A percentile compares a stretch with the other conserved stretches of the same genome.
Evolutionary conservation across 2,888 invertebrate genomes (phyloP).

Genomic region (Acronicta leporina): DNA sequence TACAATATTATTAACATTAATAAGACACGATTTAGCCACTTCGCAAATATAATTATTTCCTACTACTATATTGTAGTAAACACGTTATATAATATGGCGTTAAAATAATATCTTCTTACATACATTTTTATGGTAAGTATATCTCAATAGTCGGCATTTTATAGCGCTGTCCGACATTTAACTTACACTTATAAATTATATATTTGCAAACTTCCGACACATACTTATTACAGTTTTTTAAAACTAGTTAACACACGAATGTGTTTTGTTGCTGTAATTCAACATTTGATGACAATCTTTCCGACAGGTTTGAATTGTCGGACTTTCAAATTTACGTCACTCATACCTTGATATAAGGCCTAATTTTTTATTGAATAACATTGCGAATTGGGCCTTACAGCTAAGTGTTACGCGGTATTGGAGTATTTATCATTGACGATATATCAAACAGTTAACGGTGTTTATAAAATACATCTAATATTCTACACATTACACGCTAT

Average conservation of each 20-base stretch:
- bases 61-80: not conserved
- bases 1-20: conserved; percentile 62
- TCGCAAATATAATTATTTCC: conserved; percentile 22
- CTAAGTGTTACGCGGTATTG: too few species aligned
- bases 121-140: conserved; percentile 24
- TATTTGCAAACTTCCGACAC: conserved; percentile 9
- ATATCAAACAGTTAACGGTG: conserved; percentile 9
- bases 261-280: conserved; percentile 1
- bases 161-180: conserved; percentile 17
- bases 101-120: conserved; percentile 13
- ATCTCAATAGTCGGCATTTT: conserved; percentile 21
- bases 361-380: too few species aligned
- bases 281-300: conserved; percentile 9
- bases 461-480: conserved; percentile 39
- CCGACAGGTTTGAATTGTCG: not conserved
- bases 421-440: not conserved
- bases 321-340: not conserved
- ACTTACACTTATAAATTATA: conserved; percentile 9
- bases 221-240: not conserved
- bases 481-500: conserved; percentile 55
- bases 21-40: conserved; percentile 74
- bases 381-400: too few species aligned
- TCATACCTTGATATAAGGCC: too few species aligned
- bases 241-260: too few species aligned
- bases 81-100: conserved; percentile 8